Conservation (phyloP, 2,113 vertebrate species). For the Pardalotus punctatus region DNA sequence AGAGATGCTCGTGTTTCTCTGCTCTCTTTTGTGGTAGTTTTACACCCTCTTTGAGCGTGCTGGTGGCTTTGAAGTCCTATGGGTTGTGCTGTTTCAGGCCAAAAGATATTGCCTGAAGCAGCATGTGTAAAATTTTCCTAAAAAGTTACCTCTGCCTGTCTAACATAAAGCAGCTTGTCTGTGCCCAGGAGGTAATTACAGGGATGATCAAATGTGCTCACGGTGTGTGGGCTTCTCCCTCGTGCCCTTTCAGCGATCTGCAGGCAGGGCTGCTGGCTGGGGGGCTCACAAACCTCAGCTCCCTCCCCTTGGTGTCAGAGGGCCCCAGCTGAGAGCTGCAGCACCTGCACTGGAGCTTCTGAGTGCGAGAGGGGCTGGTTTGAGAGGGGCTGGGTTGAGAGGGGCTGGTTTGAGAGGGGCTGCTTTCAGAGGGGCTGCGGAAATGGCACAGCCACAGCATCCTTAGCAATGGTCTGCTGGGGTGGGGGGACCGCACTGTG, state of each 20-base stretch:
- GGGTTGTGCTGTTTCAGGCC: neutral
- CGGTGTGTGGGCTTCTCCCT: slow-evolving; percentile 36
- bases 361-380: neutral
- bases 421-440: neutral
- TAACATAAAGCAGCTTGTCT: neutral
- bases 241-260: neutral
- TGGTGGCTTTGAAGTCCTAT: neutral
- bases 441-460: neutral
- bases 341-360: neutral
- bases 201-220: slow-evolving; percentile 30
- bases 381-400: too few relatives aligned
- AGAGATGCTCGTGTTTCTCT: neutral
- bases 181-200: neutral
- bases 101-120: neutral
- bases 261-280: slow-evolving; percentile 25
- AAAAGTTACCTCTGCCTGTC: neutral
- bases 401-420: too few relatives aligned
- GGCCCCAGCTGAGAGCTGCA: neutral
- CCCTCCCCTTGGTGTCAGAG: slow-evolving; percentile 12
- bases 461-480: neutral
- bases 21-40: neutral
- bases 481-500: neutral
- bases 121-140: slow-evolving; percentile 1
- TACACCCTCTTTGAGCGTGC: neutral
- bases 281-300: slow-evolving; percentile 4